phyloP scores from a whole-genome alignment of 2,113 vertebrate species.

The Athene noctua region DNA sequence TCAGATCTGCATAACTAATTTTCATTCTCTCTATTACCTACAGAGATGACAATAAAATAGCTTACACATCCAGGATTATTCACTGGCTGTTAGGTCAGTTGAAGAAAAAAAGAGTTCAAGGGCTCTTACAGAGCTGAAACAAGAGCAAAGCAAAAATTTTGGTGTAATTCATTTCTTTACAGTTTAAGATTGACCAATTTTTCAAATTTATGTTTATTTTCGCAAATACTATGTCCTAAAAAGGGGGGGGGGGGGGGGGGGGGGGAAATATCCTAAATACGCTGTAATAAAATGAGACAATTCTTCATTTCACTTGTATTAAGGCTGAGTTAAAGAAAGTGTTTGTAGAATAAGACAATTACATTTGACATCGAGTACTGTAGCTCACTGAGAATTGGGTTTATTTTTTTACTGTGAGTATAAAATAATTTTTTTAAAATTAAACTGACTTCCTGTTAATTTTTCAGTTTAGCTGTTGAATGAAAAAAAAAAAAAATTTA shows the following conservation, averaged over 20 bases:
- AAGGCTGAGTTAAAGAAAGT: not conserved
- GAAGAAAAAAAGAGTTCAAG: not conserved
- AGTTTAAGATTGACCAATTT: not conserved
- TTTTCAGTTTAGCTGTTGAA: not conserved
- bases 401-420: not conserved
- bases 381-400: not conserved
- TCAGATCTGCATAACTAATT: not conserved
- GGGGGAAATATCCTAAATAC: accelerated
- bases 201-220: not conserved
- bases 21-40: not conserved
- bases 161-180: not conserved
- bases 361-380: not conserved
- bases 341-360: not conserved
- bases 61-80: not conserved
- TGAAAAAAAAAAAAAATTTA: not conserved
- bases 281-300: not conserved
- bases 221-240: not conserved
- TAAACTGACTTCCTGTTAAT: not conserved
- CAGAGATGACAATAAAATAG: not conserved
- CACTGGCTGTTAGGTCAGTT: not conserved
- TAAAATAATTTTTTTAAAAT: not conserved
- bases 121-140: not conserved
- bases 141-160: not conserved
- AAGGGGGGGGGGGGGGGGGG: accelerated
- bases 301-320: not conserved